Conservation (phyloP, 2,113 vertebrate genomes). For the Larimichthys crocea region DNA sequence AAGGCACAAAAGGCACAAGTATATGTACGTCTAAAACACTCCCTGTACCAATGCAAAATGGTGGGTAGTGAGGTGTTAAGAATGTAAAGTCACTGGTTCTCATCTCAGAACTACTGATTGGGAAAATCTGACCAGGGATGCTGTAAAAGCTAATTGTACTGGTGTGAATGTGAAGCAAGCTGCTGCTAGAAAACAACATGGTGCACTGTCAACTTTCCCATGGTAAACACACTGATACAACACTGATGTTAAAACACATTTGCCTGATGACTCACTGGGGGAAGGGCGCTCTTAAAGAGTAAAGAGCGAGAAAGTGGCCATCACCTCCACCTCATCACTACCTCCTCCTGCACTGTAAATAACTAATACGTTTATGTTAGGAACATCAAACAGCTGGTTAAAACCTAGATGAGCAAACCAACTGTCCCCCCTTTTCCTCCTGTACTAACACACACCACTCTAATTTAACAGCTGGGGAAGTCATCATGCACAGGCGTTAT, state of each 20-base stretch:
- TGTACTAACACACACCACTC: constrained; percentile 35
- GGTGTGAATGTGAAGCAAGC: not conserved
- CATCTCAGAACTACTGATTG: not conserved
- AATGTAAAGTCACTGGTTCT: not conserved
- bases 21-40: not conserved
- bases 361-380: constrained; percentile 73
- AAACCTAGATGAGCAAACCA: constrained; percentile 78
- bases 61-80: not conserved
- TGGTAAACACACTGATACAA: constrained; percentile 31
- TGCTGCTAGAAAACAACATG: constrained; percentile 21
- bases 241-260: constrained; percentile 40
- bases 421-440: constrained; percentile 52
- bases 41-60: not conserved
- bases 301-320: constrained; percentile 29
- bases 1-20: not conserved
- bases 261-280: constrained; percentile 18
- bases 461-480: constrained; percentile 77
- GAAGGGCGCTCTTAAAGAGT: not conserved
- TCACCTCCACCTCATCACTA: constrained; percentile 4
- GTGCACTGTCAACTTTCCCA: constrained; percentile 35
- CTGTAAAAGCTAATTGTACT: too few species aligned
- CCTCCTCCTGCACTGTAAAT: constrained; percentile 67
- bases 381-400: constrained; percentile 74
- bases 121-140: not conserved
- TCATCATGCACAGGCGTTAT: constrained; percentile 43